Conservation (phyloP, 2,113 vertebrate genomes). For the Tetrao urogallus region DNA sequence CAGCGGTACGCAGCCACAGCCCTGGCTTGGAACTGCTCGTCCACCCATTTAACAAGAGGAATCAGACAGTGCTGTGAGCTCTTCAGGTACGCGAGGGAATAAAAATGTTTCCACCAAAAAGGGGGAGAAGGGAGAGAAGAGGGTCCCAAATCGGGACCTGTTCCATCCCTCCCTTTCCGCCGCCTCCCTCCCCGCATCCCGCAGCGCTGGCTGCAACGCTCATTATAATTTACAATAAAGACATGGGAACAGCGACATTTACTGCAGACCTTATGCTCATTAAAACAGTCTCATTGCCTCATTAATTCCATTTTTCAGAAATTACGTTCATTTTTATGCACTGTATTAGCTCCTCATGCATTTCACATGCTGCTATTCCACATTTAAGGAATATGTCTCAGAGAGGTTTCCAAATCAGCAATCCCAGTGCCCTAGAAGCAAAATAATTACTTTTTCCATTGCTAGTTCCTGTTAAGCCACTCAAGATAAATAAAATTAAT, state of each 20-base stretch:
- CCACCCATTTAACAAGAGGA: background rate
- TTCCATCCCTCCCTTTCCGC: background rate
- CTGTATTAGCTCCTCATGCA: constrained; percentile 39
- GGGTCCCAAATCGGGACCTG: background rate
- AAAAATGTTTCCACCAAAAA: background rate
- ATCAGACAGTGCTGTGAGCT: background rate
- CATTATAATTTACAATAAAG: constrained; percentile 38
- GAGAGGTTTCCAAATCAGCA: constrained; percentile 54
- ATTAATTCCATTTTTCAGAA: constrained; percentile 65
- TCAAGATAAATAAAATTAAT: constrained; percentile 78
- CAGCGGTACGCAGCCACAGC: background rate
- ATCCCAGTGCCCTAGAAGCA: constrained; percentile 43
- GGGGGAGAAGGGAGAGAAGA: background rate
- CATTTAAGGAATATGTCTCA: constrained; percentile 23
- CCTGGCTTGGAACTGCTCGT: accelerated
- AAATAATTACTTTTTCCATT: constrained; percentile 57
- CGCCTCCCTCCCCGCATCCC: background rate
- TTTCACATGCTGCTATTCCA: constrained; percentile 54
- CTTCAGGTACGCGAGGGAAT: background rate
- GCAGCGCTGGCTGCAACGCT: background rate
- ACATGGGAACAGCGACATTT: constrained; percentile 57
- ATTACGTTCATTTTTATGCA: constrained; percentile 58
- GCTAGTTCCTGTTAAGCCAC: constrained; percentile 63
- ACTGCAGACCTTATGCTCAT: constrained; percentile 59
- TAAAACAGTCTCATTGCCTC: constrained; percentile 63